Conservation (phyloP, 2,113 vertebrate genomes). For the Oreocharis arfaki region DNA sequence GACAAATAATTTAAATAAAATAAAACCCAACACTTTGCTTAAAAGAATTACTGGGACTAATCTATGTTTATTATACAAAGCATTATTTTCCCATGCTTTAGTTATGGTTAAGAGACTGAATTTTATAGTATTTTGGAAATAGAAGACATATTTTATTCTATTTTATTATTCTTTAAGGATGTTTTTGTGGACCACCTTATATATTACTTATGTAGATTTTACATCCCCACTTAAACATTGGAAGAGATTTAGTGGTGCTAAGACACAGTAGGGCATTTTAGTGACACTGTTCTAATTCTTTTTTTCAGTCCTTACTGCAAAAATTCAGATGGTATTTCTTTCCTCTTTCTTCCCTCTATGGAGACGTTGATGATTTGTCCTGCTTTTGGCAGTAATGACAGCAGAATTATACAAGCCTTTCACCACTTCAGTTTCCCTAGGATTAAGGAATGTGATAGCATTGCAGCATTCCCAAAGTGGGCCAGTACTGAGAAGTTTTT, state of each 20-base stretch:
- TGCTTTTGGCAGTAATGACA: not conserved
- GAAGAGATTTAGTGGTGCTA: not conserved
- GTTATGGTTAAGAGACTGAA: not conserved
- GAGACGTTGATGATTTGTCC: not conserved
- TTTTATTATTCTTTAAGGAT: not conserved
- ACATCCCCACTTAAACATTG: not conserved
- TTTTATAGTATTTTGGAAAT: not conserved
- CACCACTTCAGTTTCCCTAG: not conserved
- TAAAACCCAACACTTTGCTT: not conserved
- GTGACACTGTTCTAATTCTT: not conserved
- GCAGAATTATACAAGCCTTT: not conserved
- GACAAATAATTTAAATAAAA: not conserved
- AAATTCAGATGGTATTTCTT: not conserved
- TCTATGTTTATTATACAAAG: not conserved
- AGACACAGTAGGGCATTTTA: not conserved
- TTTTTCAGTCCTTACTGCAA: not conserved
- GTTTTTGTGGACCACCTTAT: not conserved
- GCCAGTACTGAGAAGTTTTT: not conserved
- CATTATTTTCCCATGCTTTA: not conserved
- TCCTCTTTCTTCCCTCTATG: not conserved
- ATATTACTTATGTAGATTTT: not conserved
- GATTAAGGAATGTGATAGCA: not conserved
- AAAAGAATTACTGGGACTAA: not conserved
- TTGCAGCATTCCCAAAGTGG: not conserved
- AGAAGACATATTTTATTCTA: not conserved